Evolutionary conservation across 2,888 invertebrate species (phyloP), one percentile per base, ranked within the genome.

Genomic region (Philereme vetulata): DNA sequence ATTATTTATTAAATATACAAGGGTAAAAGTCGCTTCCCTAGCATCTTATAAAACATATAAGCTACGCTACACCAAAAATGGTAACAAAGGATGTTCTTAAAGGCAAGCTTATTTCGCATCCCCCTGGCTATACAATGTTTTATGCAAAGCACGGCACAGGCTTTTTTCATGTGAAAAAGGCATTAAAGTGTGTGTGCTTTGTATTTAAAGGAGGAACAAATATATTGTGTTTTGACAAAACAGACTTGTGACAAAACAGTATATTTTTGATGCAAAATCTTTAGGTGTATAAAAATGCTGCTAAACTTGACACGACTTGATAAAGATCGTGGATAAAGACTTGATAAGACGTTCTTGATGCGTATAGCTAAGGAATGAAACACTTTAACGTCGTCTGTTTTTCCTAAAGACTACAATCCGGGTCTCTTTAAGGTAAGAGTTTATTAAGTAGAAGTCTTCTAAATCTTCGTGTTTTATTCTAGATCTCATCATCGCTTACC

Each of bases 1-100:
- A 21, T 1, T 21, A 21, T 21, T 21, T 21, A 21, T 21, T 21
- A 21, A 21, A 21, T 21, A 21, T 2, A 21, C 21, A 21, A 21
- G 21, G 21, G 21, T 21, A 21, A 21, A 21, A 21, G 10, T 51
- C 59, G n/a, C 64, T 50, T 42, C 62, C 34, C 56, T 68, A 60
- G 35, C 11, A 42, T 10, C 44, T 65, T 64, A 62, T 65, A 65
- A 64, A 67, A 62, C 65, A 62, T 62, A 67, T 64, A 59, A 62
- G 49, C 51, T 60, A 51, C 55, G 59, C 62, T 21, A 21, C 21
- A 21, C 21, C 21, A 49, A 10, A 60, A 66, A 60, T 54, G 46
- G 33, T 52, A 63, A 61, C 65, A 65, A 68, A 62, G 60, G 53
- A 21, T 56, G 62, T 56, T 56, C 44, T 59, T 45, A 47, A 62